Base-by-base conservation (phyloP, 2,888 invertebrate species). In the Aphidius colemani region DNA sequence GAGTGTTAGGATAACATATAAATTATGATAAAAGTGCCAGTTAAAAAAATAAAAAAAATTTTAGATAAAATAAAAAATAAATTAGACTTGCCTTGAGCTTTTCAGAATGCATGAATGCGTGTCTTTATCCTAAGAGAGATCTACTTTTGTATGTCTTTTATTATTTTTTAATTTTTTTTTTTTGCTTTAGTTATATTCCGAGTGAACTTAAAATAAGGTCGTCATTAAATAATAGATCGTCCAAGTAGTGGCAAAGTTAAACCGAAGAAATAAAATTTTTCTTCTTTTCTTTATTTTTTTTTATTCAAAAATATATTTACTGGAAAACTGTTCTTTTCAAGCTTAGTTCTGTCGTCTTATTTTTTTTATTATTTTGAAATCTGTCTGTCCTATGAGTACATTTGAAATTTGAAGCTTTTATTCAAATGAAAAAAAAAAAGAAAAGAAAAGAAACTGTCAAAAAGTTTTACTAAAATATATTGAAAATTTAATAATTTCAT, bases 261-360 rank as follows among this genome's bases (percentile, higher is more conserved):
- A 51, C 53, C 56, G 41, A 43, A 43, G 39, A 46, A n/a, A 30
- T 30, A 45, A 18, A 48, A 30, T 57, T 39, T 46, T 39, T 53
- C 63, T 70, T 44, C 44, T 51, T 40, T 40, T 55, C 61, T 62
- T 67, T 68, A 61, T 71, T 45, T 65, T 56, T 59, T 65, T 55
- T 59, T 53, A 57, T 53, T 73, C 48, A 71, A 76, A 70, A 70
- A 76, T 76, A 73, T 70, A 71, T 64, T 46, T 10, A 41, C 43
- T 43, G 43, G 43, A 53, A 39, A 40, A 40, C 13, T 46, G 53
- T 46, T 9, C 46, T 39, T 53, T 60, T 45, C 45, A n/a, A 9
- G 46, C 46, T 45, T 55, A 30, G 39, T 18, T 46, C 30, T 46
- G 39, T 46, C 46, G n/a, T 46, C 39, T 46, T 10, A 30, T 46